A percentile compares a stretch with the other conserved stretches of the same genome.
Conservation (phyloP, 1,140 invertebrate genomes). For the Aphelenchoides besseyi region DNA sequence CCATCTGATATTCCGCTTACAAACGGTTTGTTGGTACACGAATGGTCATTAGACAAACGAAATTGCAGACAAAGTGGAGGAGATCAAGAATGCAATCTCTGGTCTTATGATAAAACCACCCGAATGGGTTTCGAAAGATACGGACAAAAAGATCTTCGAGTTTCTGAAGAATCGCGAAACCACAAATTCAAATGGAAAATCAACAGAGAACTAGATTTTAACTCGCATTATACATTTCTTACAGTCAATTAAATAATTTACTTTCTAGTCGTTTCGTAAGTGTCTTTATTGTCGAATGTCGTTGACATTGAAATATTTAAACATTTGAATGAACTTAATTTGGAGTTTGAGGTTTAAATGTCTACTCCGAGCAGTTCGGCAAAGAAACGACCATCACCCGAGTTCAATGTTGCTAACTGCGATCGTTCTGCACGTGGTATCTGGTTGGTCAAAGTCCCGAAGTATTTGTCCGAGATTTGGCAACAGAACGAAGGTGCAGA, state of each 20-base stretch:
- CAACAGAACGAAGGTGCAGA: slow-evolving; percentile 51
- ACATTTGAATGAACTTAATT: too few species aligned
- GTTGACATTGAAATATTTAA: too few species aligned
- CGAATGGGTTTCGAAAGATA: slow-evolving; percentile 2
- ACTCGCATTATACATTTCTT: too few species aligned
- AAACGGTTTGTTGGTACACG: slow-evolving; percentile 1
- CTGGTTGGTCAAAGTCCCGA: slow-evolving; percentile 56
- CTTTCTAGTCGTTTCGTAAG: too few species aligned
- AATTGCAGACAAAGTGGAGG: slow-evolving; percentile 24
- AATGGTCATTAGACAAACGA: too few species aligned
- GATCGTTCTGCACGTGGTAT: slow-evolving; percentile 47
- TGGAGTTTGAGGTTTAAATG: too few species aligned
- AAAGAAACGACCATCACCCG: background rate
- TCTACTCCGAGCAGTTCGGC: background rate
- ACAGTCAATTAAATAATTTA: too few species aligned
- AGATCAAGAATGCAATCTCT: slow-evolving; percentile 20
- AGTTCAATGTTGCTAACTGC: slow-evolving; percentile 39
- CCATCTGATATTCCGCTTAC: slow-evolving; percentile 8
- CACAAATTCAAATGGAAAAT: too few species aligned
- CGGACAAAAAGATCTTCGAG: slow-evolving; percentile 18
- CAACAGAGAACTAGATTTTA: too few species aligned
- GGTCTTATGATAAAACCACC: slow-evolving; percentile 8
- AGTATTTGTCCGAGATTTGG: slow-evolving; percentile 55
- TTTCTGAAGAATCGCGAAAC: too few species aligned
- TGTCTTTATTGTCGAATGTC: too few species aligned